Evolutionary conservation across 2,797 vertebrate species (phyloP).

Genomic region (Craterocephalus amniculus): DNA sequence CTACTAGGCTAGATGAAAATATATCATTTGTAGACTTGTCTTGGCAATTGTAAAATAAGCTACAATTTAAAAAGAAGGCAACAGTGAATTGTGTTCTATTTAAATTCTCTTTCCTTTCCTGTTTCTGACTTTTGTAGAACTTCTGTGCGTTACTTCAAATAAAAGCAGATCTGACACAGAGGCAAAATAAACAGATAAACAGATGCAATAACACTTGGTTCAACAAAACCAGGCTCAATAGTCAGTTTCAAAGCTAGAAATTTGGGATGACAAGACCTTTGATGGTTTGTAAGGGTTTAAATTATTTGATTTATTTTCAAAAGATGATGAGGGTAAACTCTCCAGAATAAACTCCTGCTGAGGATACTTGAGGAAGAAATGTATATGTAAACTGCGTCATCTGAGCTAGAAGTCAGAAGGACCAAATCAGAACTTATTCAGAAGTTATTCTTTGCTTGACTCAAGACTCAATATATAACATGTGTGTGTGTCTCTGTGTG

Average conservation of each 20-base stretch:
- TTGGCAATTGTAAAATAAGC: neutral
- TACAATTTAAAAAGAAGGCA: neutral
- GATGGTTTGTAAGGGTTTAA: neutral
- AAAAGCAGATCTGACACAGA: conserved; percentile 6
- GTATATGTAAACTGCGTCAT: neutral
- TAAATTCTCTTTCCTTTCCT: neutral
- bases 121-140: neutral
- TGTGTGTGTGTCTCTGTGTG: no score
- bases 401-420: neutral
- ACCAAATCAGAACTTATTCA: neutral
- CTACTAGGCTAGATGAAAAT: conserved; percentile 3
- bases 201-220: neutral
- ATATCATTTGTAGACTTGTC: neutral
- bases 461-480: no score
- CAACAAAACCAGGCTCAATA: conserved; percentile 1
- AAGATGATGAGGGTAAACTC: neutral
- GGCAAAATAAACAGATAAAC: conserved; percentile 36
- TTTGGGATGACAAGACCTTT: neutral
- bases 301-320: neutral
- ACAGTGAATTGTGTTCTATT: neutral
- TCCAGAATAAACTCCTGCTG: neutral
- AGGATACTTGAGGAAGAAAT: neutral
- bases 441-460: no score
- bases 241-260: conserved; percentile 2
- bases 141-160: neutral